phyloP scores from a whole-genome alignment of 2,797 vertebrate species.

The Squalus acanthias region DNA sequence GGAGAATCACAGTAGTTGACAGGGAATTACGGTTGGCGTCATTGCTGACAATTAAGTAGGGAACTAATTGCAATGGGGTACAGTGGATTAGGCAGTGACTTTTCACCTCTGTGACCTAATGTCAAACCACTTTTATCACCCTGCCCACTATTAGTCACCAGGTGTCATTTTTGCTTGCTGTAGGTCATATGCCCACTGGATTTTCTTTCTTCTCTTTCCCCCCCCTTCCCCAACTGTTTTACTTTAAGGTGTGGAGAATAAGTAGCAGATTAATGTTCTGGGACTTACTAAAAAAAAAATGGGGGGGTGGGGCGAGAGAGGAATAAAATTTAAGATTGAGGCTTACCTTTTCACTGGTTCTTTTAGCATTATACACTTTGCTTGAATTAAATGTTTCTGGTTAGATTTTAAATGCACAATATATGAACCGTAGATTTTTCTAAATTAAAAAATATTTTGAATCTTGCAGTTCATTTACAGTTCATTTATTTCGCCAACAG shows the following conservation, averaged over 20 bases:
- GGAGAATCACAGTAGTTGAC: not conserved
- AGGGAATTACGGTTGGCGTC: not conserved
- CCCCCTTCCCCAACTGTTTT: not conserved
- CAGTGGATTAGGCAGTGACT: not conserved
- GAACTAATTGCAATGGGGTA: not conserved
- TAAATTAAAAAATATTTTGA: constrained; percentile 19
- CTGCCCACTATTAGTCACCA: not conserved
- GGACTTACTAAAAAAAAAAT: too few relatives aligned
- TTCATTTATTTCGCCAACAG: not conserved
- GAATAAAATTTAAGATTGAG: not conserved
- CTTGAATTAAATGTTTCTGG: not conserved
- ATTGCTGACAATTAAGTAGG: not conserved
- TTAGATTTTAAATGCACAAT: not conserved
- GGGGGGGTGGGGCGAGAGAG: not conserved
- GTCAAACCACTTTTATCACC: not conserved
- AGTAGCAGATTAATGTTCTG: not conserved
- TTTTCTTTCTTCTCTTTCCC: not conserved
- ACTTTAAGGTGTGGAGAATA: not conserved
- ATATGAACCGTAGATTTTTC: not conserved
- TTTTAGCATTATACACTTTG: not conserved
- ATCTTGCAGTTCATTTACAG: not conserved
- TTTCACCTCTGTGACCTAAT: not conserved
- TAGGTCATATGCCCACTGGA: not conserved
- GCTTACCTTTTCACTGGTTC: not conserved
- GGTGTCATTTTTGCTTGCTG: not conserved